These are phyloP conservation scores for Alviniconcha strummeri DNA, from an alignment of 2,888 invertebrate genomes.

Conservation along the genomic window DNA sequence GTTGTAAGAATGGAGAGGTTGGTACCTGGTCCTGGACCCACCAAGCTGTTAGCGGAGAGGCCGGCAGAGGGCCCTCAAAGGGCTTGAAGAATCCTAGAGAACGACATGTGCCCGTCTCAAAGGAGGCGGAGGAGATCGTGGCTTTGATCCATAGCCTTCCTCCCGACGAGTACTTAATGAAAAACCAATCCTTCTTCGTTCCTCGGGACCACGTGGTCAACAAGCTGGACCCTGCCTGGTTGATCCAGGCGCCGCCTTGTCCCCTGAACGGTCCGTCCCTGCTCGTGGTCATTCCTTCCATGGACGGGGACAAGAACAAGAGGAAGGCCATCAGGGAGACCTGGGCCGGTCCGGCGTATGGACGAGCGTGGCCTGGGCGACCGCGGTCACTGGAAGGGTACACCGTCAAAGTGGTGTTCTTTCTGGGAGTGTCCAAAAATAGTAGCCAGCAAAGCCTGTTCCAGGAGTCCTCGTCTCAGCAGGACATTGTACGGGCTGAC, in stretches of 20 bases:
- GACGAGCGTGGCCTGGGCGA: not conserved
- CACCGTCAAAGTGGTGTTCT: conserved; percentile 18
- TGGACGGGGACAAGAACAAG: not conserved
- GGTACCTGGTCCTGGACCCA: no score
- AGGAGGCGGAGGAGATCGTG: no score
- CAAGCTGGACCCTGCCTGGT: not conserved
- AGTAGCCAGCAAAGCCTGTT: not conserved
- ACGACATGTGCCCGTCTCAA: no score
- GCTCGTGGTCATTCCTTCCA: conserved; percentile 11
- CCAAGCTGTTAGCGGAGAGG: no score
- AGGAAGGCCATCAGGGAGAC: conserved; percentile 3
- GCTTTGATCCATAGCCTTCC: no score
- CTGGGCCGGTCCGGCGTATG: conserved; percentile 17
- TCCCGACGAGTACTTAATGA: no score
- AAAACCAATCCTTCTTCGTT: conserved; percentile 15
- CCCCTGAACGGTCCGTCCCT: conserved; percentile 4
- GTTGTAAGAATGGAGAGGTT: no score
- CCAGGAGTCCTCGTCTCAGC: not conserved
- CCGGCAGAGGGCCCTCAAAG: no score
- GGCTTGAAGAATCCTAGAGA: no score
- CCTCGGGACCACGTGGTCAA: not conserved
- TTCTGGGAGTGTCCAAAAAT: not conserved
- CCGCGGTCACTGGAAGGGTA: not conserved
- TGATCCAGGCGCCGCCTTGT: conserved; percentile 6
- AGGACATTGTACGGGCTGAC: conserved; percentile 21